Conservation (phyloP, 2,113 vertebrate species). For the Muntiacus muntjak region DNA sequence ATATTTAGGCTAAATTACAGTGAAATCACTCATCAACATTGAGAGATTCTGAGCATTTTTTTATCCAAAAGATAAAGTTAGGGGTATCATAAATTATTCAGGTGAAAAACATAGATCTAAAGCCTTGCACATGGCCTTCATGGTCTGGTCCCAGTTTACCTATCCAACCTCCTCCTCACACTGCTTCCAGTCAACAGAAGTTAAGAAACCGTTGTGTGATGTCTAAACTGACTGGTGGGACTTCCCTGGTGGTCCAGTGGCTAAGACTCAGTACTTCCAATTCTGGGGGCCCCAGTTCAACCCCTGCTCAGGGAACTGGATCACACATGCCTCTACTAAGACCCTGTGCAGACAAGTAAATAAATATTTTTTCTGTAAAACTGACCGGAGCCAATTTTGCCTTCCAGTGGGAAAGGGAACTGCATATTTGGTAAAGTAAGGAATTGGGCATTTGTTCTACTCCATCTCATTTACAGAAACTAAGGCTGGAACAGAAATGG, state of each 20-base stretch:
- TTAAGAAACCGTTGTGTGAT: not conserved
- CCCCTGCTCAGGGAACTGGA: not conserved
- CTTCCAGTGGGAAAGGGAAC: not conserved
- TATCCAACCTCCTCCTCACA: not conserved
- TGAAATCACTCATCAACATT: not conserved
- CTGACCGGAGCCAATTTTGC: not conserved
- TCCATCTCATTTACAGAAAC: not conserved
- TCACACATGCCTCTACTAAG: not conserved
- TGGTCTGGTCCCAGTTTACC: not conserved
- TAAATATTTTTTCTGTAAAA: not conserved
- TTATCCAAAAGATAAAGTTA: not conserved
- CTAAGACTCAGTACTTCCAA: not conserved
- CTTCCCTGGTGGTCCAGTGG: not conserved
- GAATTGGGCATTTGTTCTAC: not conserved
- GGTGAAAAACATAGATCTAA: not conserved
- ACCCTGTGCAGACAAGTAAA: not conserved
- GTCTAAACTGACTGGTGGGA: not conserved
- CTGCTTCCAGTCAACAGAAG: not conserved
- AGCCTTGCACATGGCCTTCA: not conserved
- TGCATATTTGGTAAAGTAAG: not conserved
- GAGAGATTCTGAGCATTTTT: not conserved
- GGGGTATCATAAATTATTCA: not conserved
- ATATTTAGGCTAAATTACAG: not conserved
- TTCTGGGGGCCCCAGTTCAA: not conserved
- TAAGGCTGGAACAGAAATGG: not conserved